Conservation (phyloP, 64 coral and sea anemone genomes). For the Montipora efflorescens region DNA sequence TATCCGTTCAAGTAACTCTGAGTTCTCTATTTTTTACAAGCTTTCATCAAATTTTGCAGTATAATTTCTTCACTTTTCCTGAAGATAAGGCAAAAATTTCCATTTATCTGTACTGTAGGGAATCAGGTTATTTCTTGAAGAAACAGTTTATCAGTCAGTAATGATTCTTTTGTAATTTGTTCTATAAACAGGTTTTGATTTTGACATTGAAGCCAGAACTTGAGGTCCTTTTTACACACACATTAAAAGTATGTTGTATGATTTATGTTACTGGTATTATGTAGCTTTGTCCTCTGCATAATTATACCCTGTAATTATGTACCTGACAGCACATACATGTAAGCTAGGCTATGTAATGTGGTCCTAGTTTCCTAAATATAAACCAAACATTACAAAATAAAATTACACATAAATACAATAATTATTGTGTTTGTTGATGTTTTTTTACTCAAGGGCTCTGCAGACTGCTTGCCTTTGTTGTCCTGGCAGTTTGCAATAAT, state of each 20-base stretch:
- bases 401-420: background rate
- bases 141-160: background rate
- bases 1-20: too few relatives aligned
- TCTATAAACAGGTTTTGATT: slow-evolving; percentile 79
- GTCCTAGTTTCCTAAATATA: background rate
- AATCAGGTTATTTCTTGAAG: too few relatives aligned
- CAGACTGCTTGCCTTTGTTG: slow-evolving; percentile 83
- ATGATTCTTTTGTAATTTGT: background rate
- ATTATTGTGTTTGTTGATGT: background rate
- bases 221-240: slow-evolving; percentile 91
- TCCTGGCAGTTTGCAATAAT: slow-evolving; percentile 98
- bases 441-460: slow-evolving; percentile 60
- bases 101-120: too few relatives aligned
- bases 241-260: slow-evolving; percentile 68
- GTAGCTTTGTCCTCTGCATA: too few relatives aligned
- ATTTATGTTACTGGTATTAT: too few relatives aligned
- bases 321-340: background rate
- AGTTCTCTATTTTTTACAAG: too few relatives aligned
- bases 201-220: slow-evolving; percentile 90
- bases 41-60: too few relatives aligned
- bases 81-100: too few relatives aligned
- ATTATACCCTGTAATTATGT: background rate
- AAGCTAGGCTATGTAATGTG: background rate
- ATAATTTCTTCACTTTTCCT: too few relatives aligned
- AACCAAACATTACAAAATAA: background rate